Base-by-base conservation (phyloP, 2,888 invertebrate species). In the Crepidodera aurea region DNA sequence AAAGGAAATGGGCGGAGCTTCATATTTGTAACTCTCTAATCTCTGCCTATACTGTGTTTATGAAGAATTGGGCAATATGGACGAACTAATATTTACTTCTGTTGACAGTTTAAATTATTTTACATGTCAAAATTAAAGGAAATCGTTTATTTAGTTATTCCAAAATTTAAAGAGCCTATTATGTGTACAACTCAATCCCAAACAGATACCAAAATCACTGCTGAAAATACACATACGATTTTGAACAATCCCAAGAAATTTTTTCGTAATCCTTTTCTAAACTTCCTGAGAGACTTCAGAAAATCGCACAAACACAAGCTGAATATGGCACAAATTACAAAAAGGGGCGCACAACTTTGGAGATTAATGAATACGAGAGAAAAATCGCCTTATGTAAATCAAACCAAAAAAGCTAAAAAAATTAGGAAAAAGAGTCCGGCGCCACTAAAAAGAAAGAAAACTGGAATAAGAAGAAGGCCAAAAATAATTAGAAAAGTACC, bases 271-370 rank as follows among this genome's bases (percentile, higher is more conserved):
- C 73, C 72, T 0, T 73, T 70, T 56, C 44, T 73, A 25, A 73
- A 73, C 44, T 73, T 73, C 51, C 27, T 73, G 54, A 48, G 68
- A 29, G 69, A 72, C 44, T 73, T 69, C 51, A 62, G 71, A 37
- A 67, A 58, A 53, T 51, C 58, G 5, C 69, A 68, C 25, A 60
- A 32, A 42, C 55, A 40, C n/a, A 57, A 57, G n/a, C 13, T 71
- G 12, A 64, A 64, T 22, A 22, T 66, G 27, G 65, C 51, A 1
- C 69, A 72, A 51, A 34, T 68, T 8, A 55, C 64, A 0, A 66
- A 60, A 53, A 55, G 62, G 16, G 73, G 66, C 0, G 71, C 67
- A 0, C 46, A 67, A 22, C 25, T 69, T 48, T 73, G 73, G 73
- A 63, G 64, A 13, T 62, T 64, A 8, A 73, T 73, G 73, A 70